Base-by-base conservation (phyloP, 2,113 vertebrate genomes). In the Castor canadensis region DNA sequence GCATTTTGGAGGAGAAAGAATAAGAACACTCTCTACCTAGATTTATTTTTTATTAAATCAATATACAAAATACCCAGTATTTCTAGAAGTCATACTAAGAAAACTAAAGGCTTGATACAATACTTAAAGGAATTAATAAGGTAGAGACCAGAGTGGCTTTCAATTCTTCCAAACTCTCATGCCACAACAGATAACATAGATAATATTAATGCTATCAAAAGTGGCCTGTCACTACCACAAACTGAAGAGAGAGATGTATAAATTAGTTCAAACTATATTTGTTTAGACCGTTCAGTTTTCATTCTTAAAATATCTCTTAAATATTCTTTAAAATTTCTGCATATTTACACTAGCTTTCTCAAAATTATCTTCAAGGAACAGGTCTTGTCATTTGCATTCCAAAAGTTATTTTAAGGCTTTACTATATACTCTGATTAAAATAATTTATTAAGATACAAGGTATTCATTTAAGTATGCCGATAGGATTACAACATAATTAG, bases 391-490 rank as follows among this genome's bases (percentile, higher is more conserved):
- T 80, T 77, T 97, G 95, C 88, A 98, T 96, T 98, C 86, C 93
- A 2, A 0, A 86, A 98, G 91, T 96, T 98, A 98, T 97, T 98
- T 98, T 97, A 97, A 97, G 96, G 96, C 49, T 96, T 89, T 81
- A 97, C 84, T 97, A 83, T 93, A 84, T 58, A 72, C 43, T 97
- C 97, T 97, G 97, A 97, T 90, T 97, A 95, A 96, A 95, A 95
- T 45, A 87, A 89, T 86, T 92, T 38, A 88, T 71, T 66, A 91
- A 71, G 89, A 94, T 88, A 96, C 52, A 94, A n/a, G 35, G 47
- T 93, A 91, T 94, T 62, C 71, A 91, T 71, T 87, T 93, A 95
- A 62, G 20, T 90, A 9, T 94, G 26, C 76, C 88, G 26, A 80
- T 47, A 94, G 85, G n/a, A 95, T 87, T 73, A 95, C 45, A 96